Base-by-base conservation (phyloP, 2,888 invertebrate species). In the Gymnoscelis rufifasciata region DNA sequence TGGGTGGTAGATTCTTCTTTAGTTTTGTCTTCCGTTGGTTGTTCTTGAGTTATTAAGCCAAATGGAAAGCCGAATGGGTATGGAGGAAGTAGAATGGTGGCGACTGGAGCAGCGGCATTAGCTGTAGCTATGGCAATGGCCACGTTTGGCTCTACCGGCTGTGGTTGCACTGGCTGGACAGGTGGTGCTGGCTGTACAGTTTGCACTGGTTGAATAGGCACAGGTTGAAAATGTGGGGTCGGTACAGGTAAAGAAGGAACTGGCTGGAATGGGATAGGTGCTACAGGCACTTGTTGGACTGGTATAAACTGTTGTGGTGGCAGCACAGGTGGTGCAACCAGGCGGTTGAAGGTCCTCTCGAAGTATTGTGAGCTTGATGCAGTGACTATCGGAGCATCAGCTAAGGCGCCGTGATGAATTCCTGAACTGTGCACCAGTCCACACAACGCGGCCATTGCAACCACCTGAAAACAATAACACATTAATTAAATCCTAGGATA, bases 301-400 rank as follows among this genome's bases (percentile, higher is more conserved):
- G 47, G 33, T 12, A 48, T 35, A 0, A 56, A 41, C 15, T 48
- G 48, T 10, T 46, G 46, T 13, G 52, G 52, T 29, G 6, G 49
- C 44, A 12, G 47, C 37, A 65, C 48, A 38, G 54, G 46, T 8
- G 59, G 58, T 15, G 78, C 74, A 2, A 88, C 73, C 29, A 84
- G 66, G 19, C 78, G 80, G 64, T 93, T 92, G 75, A 91, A 92
- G 33, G 90, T 92, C 55, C 92, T 89, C 40, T 92, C 89, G 57
- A 93, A 87, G 51, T 92, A 91, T 70, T 93, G 93, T 31, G 92
- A 92, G 68, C 93, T 93, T 43, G 91, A 89, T 1, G 93, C 90
- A 0, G 93, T 91, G 3, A 92, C 91, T 27, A 91, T 87, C 7
- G 90, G 90, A 0, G 88, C 83, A n/a, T 60, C 46, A 1, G 56